Conservation (phyloP, 2,888 invertebrate genomes). For the Mimas tiliae region DNA sequence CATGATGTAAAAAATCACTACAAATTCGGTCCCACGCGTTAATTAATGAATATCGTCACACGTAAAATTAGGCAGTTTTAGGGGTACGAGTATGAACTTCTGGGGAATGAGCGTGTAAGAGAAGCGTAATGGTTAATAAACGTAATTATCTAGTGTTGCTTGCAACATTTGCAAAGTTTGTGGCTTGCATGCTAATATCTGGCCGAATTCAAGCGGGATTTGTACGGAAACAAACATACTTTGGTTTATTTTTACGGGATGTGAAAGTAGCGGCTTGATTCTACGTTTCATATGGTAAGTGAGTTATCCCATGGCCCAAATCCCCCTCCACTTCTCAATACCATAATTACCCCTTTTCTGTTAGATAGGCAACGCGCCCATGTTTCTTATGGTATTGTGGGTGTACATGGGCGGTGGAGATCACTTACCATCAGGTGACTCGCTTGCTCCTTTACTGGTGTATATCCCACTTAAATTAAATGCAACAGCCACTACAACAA, state of each 20-base stretch:
- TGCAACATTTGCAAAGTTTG: conserved; percentile 35
- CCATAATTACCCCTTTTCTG: no score
- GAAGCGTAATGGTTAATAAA: conserved; percentile 49
- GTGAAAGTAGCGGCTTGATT: no score
- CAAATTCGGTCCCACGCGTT: conserved; percentile 53
- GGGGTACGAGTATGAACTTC: conserved; percentile 53
- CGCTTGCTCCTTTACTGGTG: no score
- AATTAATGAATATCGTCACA: conserved; percentile 61
- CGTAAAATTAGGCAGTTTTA: conserved; percentile 54
- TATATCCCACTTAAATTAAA: no score
- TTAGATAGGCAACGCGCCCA: no score
- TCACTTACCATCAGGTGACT: no score
- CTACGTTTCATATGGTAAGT: no score
- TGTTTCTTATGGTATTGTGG: no score
- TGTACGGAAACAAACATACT: conserved; percentile 9
- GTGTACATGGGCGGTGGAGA: no score
- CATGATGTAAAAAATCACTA: background rate
- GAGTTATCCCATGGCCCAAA: no score
- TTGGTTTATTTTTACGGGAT: conserved; percentile 1
- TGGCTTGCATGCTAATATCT: conserved; percentile 33
- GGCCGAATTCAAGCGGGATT: conserved; percentile 15
- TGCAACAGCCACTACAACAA: no score
- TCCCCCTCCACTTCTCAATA: no score
- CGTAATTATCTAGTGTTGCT: conserved; percentile 44
- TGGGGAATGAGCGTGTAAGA: conserved; percentile 45